Evolutionary conservation across 2,888 invertebrate genomes (phyloP), one percentile per base, ranked within the genome.

Genomic region (Pandemis heparana): DNA sequence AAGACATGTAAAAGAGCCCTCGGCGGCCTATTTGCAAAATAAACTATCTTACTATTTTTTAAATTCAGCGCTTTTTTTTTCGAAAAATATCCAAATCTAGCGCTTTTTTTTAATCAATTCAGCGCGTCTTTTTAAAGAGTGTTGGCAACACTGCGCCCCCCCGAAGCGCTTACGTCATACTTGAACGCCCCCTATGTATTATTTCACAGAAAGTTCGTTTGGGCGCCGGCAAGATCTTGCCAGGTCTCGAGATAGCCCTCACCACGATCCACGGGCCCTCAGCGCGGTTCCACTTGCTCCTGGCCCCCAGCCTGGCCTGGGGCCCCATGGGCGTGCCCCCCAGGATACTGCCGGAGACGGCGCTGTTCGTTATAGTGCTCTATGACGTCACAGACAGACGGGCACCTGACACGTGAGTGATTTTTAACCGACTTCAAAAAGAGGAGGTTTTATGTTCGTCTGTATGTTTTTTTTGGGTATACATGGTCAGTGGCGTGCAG

Each of bases 211-310:
- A 82, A 4, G 79, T 91, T 7, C 83, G 83, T 0, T 79, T 94
- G 1, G 92, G 92, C 2, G 41, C 69, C 0, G 88, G 87, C 2
- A 77, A 79, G 0, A 83, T 89, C 61, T 79, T 94, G 0, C 88
- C 91, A 0, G 94, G 94, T 0, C 76, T 94, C 0, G 92, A 92
- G 48, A 78, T 92, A 48, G 94, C 90, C 0, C 79, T 94, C 0
- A 82, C 83, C 0, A 81, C 81, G 16, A 84, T 92, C 0, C 81
- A 79, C 1, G 92, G 94, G 0, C 92, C 93, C 0, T 73, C 76
- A 0, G 92, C 92, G 0, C 78, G 90, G 0, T 82, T 92, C 73
- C 83, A 85, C 18, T 77, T 92, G 10, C 78, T 94, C 0, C 77
- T 94, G 10, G 84, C 85, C 59, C 94, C 94, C 0, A 77, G 79